phyloP scores from a whole-genome alignment of 1,140 invertebrate species.

The Gryllus bimaculatus region DNA sequence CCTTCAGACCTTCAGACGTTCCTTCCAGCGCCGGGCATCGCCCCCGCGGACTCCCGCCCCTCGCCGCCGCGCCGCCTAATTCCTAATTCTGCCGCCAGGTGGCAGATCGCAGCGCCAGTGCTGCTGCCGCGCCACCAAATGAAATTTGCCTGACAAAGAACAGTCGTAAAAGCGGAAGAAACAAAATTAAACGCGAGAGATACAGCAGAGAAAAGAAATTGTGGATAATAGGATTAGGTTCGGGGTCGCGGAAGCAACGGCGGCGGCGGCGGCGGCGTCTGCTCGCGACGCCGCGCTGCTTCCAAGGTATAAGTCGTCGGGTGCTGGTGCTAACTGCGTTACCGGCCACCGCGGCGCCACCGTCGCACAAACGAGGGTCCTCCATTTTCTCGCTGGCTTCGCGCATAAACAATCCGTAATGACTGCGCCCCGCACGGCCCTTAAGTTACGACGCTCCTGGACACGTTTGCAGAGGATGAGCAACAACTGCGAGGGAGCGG shows the following conservation, averaged over 20 bases:
- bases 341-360: neutral
- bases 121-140: neutral
- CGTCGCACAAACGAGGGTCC: neutral
- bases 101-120: neutral
- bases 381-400: no score
- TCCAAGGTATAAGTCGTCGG: neutral
- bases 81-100: neutral
- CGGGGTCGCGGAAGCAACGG: neutral
- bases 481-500: no score
- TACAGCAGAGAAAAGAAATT: constrained; percentile 5
- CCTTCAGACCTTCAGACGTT: neutral
- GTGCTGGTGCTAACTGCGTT: neutral
- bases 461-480: no score
- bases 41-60: neutral
- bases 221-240: neutral
- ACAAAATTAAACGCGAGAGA: constrained; percentile 4
- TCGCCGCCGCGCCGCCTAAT: neutral
- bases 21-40: neutral
- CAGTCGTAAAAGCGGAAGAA: neutral
- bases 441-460: no score
- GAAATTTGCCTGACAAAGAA: constrained; percentile 1
- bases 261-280: no score
- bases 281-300: neutral
- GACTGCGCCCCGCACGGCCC: no score
- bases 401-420: no score